Evolutionary conservation across 2,888 invertebrate genomes (phyloP), one percentile per base, ranked within the genome.

Genomic region (Leucozona laternaria): DNA sequence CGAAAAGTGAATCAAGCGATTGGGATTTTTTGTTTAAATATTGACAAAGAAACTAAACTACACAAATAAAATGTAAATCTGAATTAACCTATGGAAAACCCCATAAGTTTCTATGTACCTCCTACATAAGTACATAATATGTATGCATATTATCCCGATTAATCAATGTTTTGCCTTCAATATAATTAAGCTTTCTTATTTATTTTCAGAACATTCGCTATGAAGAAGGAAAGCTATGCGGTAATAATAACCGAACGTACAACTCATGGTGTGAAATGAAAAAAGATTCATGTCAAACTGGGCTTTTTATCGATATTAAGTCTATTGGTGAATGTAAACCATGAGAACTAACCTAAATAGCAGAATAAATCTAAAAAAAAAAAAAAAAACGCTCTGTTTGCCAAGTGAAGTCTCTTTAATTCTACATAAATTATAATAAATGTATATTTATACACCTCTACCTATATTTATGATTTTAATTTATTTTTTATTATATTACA

Each of bases 241-340:
- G 96, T 81, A 94, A 94, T 89, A 96, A 97, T 92, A 96, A 96
- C 91, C 94, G 94, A 89, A 96, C 96, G 28, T 96, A 97, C 91
- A 93, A 94, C 88, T 96, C 95, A 79, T 96, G 96, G 96, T 96
- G 96, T 92, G 95, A 96, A 91, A 95, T 97, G 95, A 94, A 95
- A 90, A 94, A 95, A 91, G 95, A 96, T 90, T 95, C 96, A n/a
- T 97, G 97, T 91, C 93, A 94, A 88, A 95, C 95, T 48, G 96
- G 96, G 58, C 94, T 94, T 89, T 95, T 95, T 89, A 94, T 96
- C 88, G 96, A 96, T 90, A 95, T 96, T 58, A 94, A 94, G 90
- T 94, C 95, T 90, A 93, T 94, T 60, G 96, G 96, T 78, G 93
- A 94, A 89, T 96, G 96, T 91, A 91, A 92, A 85, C 89, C 87